Base-by-base conservation (phyloP, 1,140 invertebrate species). In the Dryas iulia region DNA sequence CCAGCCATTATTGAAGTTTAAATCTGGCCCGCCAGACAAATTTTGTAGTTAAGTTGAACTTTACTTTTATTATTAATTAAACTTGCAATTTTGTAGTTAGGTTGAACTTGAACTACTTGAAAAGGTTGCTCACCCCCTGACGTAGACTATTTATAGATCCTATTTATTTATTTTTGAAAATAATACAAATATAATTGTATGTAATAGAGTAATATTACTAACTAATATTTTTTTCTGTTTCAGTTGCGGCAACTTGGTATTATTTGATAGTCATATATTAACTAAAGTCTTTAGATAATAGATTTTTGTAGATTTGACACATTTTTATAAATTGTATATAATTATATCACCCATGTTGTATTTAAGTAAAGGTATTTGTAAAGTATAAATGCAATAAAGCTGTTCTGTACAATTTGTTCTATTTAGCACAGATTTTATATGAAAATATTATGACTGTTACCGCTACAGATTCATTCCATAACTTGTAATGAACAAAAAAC, bases 171-270 rank as follows among this genome's bases (percentile, higher is more conserved):
- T n/a, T n/a, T n/a, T n/a, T n/a, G n/a, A n/a, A n/a, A n/a, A n/a
- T n/a, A n/a, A n/a, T n/a, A n/a, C n/a, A n/a, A n/a, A n/a, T n/a
- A n/a, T n/a, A n/a, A n/a, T n/a, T n/a, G n/a, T n/a, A n/a, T n/a
- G 6, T 28, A 28, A 3, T 28, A 28, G 6, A 28, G 6, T 28
- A 6, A 3, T 6, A 28, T 28, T 28, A 6, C n/a, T 28, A 28
- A 28, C 6, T 6, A 47, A 47, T 7, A 52, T 23, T 21, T 10
- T 35, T 52, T 76, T 82, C 71, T 81, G 39, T 93, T 83, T 78
- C 87, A 92, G 92, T 77, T 92, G 53, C 88, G 85, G 24, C 92
- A 94, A 81, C 76, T 94, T 23, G 93, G 93, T 21, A 75, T 92
- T 71, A 80, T 90, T 67, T 91, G 81, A 91, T 81, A 66, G 28